phyloP scores from a whole-genome alignment of 35 echinoderm and acorn worm genomes.

The Lytechinus pictus region DNA sequence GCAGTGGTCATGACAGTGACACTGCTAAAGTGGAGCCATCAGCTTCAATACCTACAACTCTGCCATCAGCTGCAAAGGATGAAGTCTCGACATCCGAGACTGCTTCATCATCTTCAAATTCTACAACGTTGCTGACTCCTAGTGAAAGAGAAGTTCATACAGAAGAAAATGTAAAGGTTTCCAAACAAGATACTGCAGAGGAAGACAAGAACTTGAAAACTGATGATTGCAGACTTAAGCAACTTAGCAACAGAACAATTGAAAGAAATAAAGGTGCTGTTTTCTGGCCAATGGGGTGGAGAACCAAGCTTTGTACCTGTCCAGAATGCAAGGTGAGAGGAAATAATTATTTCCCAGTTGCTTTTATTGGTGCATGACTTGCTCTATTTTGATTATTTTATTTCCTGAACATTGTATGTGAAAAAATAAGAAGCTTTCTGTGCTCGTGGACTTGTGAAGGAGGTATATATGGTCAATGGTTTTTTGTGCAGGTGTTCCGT shows the following conservation, averaged over 20 bases:
- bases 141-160: not conserved
- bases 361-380: too few species aligned
- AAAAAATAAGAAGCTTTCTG: too few species aligned
- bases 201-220: not conserved
- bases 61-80: not conserved
- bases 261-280: constrained; percentile 62
- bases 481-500: too few species aligned
- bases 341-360: not conserved
- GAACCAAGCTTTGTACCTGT: constrained; percentile 86
- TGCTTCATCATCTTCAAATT: not conserved
- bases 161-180: too few species aligned
- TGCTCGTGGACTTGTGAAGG: too few species aligned
- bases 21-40: not conserved
- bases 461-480: too few species aligned
- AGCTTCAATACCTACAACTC: not conserved
- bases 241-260: constrained; percentile 69
- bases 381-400: too few species aligned
- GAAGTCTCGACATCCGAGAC: constrained; percentile 15
- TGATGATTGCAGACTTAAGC: constrained; percentile 66
- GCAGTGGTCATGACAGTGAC: not conserved
- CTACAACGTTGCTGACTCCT: not conserved
- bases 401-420: too few species aligned
- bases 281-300: constrained; percentile 88
- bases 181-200: not conserved
- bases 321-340: constrained; percentile 76